Evolutionary conservation across 2,888 invertebrate species (phyloP).

Genomic region (Idaea biselata): DNA sequence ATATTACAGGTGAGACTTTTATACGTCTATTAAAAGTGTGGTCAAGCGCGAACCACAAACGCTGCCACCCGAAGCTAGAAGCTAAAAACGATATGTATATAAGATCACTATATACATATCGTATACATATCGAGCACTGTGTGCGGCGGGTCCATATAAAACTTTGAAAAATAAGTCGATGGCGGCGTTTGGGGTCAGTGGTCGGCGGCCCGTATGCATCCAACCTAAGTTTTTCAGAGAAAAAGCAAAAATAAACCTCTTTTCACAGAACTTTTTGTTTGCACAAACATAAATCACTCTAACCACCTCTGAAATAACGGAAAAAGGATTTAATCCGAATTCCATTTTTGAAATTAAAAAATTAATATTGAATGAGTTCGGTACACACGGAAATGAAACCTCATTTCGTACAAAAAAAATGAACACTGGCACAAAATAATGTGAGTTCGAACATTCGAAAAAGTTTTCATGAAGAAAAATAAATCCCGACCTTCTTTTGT

Average conservation of each 20-base stretch:
- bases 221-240: too few relatives aligned
- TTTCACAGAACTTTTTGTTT: not conserved
- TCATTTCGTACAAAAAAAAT: slow-evolving; percentile 13
- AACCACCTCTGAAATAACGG: not conserved
- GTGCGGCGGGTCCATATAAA: too few relatives aligned
- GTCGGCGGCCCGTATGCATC: too few relatives aligned
- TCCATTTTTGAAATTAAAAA: not conserved
- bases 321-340: not conserved
- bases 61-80: too few relatives aligned
- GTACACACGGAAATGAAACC: not conserved
- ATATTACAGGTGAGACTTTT: slow-evolving; percentile 88
- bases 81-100: too few relatives aligned
- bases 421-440: slow-evolving; percentile 25
- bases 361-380: not conserved
- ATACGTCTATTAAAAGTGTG: not conserved
- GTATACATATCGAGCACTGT: too few relatives aligned
- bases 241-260: not conserved
- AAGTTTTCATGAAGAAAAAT: slow-evolving; percentile 20
- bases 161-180: too few relatives aligned
- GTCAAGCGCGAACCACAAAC: too few relatives aligned
- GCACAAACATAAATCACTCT: not conserved
- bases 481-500: slow-evolving; percentile 24
- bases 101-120: too few relatives aligned
- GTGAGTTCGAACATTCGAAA: slow-evolving; percentile 17
- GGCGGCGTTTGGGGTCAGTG: too few relatives aligned